Evolutionary conservation across 2,797 vertebrate genomes (phyloP).

Genomic region (Acestrorhynchus altus): DNA sequence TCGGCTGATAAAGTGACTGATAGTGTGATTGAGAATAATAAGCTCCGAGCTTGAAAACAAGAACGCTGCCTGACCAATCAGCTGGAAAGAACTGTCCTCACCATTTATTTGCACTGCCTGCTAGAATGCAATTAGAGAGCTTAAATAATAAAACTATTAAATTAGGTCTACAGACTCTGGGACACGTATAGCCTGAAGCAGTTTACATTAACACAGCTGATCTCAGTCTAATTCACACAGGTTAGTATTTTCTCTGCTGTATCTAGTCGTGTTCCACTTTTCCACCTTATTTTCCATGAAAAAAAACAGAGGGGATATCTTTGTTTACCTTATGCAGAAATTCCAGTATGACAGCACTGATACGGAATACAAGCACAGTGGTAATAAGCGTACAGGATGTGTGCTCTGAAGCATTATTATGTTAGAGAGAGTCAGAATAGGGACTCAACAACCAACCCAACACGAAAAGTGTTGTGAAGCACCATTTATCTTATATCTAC

Average conservation of each 20-base stretch:
- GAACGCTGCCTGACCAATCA: slow-evolving; percentile 5
- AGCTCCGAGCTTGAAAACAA: neutral
- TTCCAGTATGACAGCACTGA: too few species aligned
- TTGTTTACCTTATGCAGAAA: too few species aligned
- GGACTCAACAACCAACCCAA: too few species aligned
- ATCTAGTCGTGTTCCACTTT: too few species aligned
- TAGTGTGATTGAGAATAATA: neutral
- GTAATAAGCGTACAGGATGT: too few species aligned
- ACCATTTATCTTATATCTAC: too few species aligned
- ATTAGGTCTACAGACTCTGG: neutral
- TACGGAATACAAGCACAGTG: too few species aligned
- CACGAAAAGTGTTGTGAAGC: too few species aligned
- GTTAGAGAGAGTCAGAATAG: too few species aligned
- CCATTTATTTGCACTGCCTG: slow-evolving; percentile 8
- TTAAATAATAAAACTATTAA: neutral
- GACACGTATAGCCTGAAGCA: neutral
- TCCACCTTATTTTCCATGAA: too few species aligned
- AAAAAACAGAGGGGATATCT: too few species aligned
- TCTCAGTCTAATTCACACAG: neutral
- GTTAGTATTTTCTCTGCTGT: neutral
- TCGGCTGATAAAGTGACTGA: slow-evolving; percentile 6
- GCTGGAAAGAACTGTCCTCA: slow-evolving; percentile 2
- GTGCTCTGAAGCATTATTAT: too few species aligned
- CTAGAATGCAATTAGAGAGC: neutral
- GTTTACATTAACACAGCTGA: neutral